phyloP scores from a whole-genome alignment of 2,113 vertebrate species.

The Lagopus leucura region DNA sequence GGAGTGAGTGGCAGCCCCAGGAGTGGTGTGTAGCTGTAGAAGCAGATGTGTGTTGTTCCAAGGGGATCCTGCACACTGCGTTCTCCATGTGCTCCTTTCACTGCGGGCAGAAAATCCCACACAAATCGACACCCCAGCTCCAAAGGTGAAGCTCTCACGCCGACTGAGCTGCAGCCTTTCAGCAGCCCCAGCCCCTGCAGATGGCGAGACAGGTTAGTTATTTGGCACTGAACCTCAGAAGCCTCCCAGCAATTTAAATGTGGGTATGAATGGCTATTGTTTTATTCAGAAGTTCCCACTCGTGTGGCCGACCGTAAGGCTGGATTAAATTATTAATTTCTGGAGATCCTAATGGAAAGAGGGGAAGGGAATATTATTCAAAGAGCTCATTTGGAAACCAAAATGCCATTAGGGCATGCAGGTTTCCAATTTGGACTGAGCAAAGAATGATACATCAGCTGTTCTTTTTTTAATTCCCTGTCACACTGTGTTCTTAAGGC shows the following conservation, averaged over 20 bases:
- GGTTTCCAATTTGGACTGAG: constrained; percentile 21
- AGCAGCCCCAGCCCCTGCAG: background rate
- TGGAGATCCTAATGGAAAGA: constrained; percentile 32
- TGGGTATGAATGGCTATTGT: constrained; percentile 45
- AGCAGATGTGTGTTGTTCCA: background rate
- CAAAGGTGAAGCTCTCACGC: background rate
- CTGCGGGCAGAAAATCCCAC: accelerated
- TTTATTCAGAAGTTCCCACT: constrained; percentile 65
- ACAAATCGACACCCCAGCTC: background rate
- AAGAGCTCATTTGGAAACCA: constrained; percentile 37
- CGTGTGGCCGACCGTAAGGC: background rate
- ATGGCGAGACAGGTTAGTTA: background rate
- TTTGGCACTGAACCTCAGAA: constrained; percentile 31
- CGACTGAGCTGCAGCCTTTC: background rate
- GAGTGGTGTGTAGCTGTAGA: background rate
- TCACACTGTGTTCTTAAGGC: constrained; percentile 44
- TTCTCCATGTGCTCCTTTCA: background rate
- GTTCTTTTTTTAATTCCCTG: constrained; percentile 13
- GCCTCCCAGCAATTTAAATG: constrained; percentile 21
- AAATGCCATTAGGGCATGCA: background rate
- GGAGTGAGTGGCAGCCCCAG: accelerated
- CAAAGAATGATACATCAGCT: constrained; percentile 46
- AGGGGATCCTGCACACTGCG: background rate
- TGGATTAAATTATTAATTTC: constrained; percentile 63
- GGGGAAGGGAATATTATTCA: constrained; percentile 34